Evolutionary conservation across 2,888 invertebrate genomes (phyloP), one percentile per base, ranked within the genome.

Genomic region (Brachyopa scutellaris): DNA sequence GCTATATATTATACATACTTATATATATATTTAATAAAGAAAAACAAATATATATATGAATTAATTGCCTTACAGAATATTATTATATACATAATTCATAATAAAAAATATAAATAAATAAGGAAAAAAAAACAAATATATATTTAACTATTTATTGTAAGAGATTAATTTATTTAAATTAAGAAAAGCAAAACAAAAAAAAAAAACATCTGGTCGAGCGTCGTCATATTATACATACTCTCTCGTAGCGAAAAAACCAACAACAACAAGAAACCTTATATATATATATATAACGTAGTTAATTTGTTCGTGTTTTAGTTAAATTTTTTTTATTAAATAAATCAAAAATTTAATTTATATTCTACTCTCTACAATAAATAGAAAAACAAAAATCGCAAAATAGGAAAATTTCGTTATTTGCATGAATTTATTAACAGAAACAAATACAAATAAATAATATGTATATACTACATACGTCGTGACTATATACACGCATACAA

Each of bases 31-130:
- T 23, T 51, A 72, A 26, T 42, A 47, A 47, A 62, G 38, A 26
- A 62, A 67, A 51, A 61, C 11, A 59, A 59, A 61, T 70, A 74
- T 74, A 82, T 83, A 83, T 73, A 83, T 78, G 83, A 83, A 83
- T 83, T 83, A 83, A 78, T 83, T 83, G 83, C 83, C 83, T 83
- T 83, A 83, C 66, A 83, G 57, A 83, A 78, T 83, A 83, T 83
- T 83, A 83, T 83, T 83, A 83, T 83, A 83, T 83, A 83, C 83
- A 83, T 83, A 82, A 77, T 82, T 77, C 77, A 82, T 82, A 62
- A 78, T 66, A 45, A 69, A 66, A 61, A 51, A 59, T 61, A 51
- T 31, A 33, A 26, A 62, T n/a, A 26, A 23, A 57, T 31, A 33
- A 9, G 36, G 1, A 45, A 62, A 61, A 42, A 70, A 45, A 72